Percentiles rank a stretch among this genome's conserved stretches.
Evolutionary conservation across 2,797 vertebrate species (phyloP).

Genomic region (Saxicola maurus): DNA sequence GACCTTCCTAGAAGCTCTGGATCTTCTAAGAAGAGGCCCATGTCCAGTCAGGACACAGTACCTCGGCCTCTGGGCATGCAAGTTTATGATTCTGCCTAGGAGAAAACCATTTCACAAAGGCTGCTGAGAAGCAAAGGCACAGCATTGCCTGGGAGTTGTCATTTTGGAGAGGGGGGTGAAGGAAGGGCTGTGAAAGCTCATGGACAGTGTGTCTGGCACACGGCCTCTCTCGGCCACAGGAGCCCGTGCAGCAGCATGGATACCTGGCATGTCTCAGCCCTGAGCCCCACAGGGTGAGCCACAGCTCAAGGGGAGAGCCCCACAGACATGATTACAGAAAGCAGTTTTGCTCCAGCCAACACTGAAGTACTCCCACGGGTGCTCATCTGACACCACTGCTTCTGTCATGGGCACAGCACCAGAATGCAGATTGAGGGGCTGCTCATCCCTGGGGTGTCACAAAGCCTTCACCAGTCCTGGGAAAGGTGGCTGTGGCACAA

Average conservation of each 20-base stretch:
- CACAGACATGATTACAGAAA: not conserved
- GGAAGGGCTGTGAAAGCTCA: not conserved
- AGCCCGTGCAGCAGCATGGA: rapidly evolving
- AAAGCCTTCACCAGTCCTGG: not conserved
- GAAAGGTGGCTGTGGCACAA: not conserved
- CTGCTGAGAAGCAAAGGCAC: not conserved
- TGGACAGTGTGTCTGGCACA: not conserved
- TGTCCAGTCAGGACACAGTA: not conserved
- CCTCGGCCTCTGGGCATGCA: not conserved
- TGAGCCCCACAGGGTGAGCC: not conserved
- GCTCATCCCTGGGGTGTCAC: not conserved
- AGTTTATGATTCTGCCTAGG: not conserved
- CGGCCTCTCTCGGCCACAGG: not conserved
- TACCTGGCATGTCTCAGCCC: not conserved
- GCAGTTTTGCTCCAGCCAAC: not conserved
- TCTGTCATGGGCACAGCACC: not conserved
- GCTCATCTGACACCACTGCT: rapidly evolving
- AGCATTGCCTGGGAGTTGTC: rapidly evolving
- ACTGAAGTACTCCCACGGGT: not conserved
- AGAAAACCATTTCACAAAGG: not conserved
- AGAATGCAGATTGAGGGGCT: rapidly evolving
- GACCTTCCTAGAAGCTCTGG: not conserved
- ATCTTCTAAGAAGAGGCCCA: not conserved
- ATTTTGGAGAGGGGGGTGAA: not conserved
- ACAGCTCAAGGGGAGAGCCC: not conserved